phyloP scores from a whole-genome alignment of 1,140 invertebrate genomes.

The Drosophila teissieri region DNA sequence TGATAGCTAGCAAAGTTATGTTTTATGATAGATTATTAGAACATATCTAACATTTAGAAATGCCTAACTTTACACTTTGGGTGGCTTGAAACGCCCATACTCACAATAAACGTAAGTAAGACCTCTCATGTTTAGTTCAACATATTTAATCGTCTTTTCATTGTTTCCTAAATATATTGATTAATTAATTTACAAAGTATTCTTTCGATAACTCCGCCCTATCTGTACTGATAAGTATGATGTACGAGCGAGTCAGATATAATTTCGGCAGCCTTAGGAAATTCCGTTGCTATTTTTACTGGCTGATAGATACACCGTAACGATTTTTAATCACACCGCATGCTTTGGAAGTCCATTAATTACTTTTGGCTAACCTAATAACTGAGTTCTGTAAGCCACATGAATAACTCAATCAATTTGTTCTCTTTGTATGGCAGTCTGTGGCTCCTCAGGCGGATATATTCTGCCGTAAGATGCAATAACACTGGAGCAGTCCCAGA shows the following conservation, averaged over 20 bases:
- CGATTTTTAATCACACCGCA: conserved; percentile 9
- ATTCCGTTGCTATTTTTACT: conserved; percentile 23
- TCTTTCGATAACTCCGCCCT: conserved; percentile 18
- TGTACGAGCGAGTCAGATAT: conserved; percentile 40
- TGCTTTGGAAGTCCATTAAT: conserved; percentile 32
- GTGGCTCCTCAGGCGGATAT: neutral
- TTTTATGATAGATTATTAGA: too few species aligned
- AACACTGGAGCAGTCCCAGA: conserved; percentile 18
- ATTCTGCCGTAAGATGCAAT: neutral
- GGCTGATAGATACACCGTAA: conserved; percentile 11
- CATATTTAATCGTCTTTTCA: conserved; percentile 25
- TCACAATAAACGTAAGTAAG: neutral
- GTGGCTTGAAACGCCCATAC: neutral
- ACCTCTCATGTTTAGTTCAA: neutral
- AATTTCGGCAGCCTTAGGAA: conserved; percentile 28
- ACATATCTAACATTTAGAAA: too few species aligned
- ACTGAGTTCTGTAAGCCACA: conserved; percentile 22
- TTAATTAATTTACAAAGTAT: conserved; percentile 43
- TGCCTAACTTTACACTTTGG: neutral
- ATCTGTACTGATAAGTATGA: conserved; percentile 44
- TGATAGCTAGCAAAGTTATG: neutral
- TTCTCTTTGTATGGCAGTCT: neutral
- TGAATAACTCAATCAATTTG: conserved; percentile 32
- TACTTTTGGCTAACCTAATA: conserved; percentile 39
- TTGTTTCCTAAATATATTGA: conserved; percentile 35